Evolutionary conservation across 1,140 invertebrate species (phyloP).

Genomic region (Microvelia longipes): DNA sequence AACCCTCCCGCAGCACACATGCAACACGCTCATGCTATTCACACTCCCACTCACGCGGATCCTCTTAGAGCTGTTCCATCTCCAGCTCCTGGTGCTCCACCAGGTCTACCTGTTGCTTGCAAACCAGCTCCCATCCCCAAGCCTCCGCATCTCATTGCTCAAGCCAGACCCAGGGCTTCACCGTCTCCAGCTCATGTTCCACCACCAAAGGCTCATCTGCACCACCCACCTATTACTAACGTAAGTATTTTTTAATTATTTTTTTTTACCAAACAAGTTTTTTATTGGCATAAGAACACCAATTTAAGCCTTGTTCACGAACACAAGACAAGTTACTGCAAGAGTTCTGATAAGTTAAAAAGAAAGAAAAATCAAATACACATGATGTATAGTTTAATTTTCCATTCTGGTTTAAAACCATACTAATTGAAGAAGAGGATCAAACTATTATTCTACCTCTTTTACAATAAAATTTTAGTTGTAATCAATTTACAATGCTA

Average conservation of each 20-base stretch:
- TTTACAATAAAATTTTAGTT: too few species aligned
- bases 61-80: background rate
- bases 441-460: too few species aligned
- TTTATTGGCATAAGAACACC: too few species aligned
- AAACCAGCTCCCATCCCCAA: background rate
- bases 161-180: conserved; percentile 24
- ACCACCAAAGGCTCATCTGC: conserved; percentile 20
- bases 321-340: too few species aligned
- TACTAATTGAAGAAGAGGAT: too few species aligned
- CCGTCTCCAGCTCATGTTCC: conserved; percentile 8
- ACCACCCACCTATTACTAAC: conserved; percentile 17
- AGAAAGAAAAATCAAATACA: too few species aligned
- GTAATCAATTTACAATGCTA: too few species aligned
- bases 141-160: conserved; percentile 31
- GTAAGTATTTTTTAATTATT: conserved; percentile 15
- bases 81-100: background rate
- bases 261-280: too few species aligned
- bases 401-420: too few species aligned
- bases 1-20: background rate
- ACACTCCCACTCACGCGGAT: background rate
- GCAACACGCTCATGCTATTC: background rate
- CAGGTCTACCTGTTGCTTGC: background rate
- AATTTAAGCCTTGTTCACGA: too few species aligned
- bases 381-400: too few species aligned
- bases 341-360: too few species aligned